Base-by-base conservation (phyloP, 2,113 vertebrate species). In the Pantherophis guttatus region DNA sequence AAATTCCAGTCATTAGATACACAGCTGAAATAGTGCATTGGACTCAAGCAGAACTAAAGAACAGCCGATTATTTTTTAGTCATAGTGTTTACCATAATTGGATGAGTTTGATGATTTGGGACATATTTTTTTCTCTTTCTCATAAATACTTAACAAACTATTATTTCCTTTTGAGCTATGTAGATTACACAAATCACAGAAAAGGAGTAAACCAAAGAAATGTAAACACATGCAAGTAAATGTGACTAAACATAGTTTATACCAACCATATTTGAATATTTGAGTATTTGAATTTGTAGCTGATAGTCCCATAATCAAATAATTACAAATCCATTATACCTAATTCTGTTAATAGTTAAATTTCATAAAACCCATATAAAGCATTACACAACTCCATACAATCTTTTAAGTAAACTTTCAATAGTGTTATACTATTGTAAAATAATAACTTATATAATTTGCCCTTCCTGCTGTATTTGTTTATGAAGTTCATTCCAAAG, bases 261-360 rank as follows among this genome's bases (percentile, higher is more conserved):
- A 11, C 26, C 26, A n/a, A 70, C 65, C 12, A 59, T 85, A 88
- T 50, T 50, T 50, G 75, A 55, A 59, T 85, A 88, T 50, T 50
- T 50, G 75, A 55, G 89, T 90, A 23, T 24, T 59, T 93, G 87
- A 93, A 59, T 81, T 81, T 90, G 70, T 58, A 93, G 86, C 50
- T 89, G 90, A 58, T 93, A 91, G 90, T 94, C 58, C 90, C 75
- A 94, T 81, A 94, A 89, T 86, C 57, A 87, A 93, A 90, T 94
- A 44, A 87, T 94, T 93, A 90, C n/a, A 92, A 94, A 93, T 53
- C 52, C 39, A 91, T 55, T 90, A 57, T 90, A 87, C 87, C 23
- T 91, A 70, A 90, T 48, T n/a, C 57, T n/a, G 21, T n/a, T 90
- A 58, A 91, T 91, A 87, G 23, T 81, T 93, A 91, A 54, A 54